Percentiles rank a stretch among this genome's conserved stretches.
phyloP scores from a whole-genome alignment of 1,140 invertebrate genomes.

The Monomorium pharaonis region DNA sequence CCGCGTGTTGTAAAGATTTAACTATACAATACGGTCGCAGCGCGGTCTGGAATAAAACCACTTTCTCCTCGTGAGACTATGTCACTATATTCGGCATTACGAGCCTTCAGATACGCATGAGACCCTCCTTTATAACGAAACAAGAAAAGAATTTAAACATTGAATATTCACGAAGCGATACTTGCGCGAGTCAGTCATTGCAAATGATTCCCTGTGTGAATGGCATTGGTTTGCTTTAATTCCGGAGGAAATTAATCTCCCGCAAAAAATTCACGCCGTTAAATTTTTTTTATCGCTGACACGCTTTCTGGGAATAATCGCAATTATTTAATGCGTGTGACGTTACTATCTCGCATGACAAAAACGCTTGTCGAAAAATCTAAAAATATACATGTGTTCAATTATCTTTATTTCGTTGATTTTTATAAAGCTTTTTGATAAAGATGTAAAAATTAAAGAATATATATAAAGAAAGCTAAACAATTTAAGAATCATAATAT shows the following conservation, averaged over 20 bases:
- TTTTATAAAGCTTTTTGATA: not conserved
- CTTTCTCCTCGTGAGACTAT: conserved; percentile 41
- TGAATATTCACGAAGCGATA: not conserved
- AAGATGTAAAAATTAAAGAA: not conserved
- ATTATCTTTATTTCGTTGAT: not conserved
- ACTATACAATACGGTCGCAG: not conserved
- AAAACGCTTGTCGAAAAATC: not conserved
- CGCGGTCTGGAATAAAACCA: conserved; percentile 1
- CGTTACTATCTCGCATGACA: not conserved
- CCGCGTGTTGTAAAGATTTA: not conserved
- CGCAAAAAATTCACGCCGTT: not conserved
- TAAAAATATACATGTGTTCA: not conserved
- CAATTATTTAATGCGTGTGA: not conserved
- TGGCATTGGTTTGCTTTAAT: not conserved
- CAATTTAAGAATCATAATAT: not conserved
- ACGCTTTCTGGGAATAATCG: conserved; percentile 24
- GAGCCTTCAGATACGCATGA: not conserved
- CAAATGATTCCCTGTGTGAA: conserved; percentile 2
- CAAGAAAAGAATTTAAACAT: not conserved
- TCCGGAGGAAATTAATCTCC: conserved; percentile 8
- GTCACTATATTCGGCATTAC: not conserved
- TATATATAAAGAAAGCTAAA: not conserved
- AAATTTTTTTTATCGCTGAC: not conserved
- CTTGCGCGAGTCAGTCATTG: not conserved
- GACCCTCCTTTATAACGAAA: not conserved